A percentile compares a stretch with the other conserved stretches of the same genome.
Evolutionary conservation across 2,113 vertebrate species (phyloP).

Genomic region (Hyperopisus bebe): DNA sequence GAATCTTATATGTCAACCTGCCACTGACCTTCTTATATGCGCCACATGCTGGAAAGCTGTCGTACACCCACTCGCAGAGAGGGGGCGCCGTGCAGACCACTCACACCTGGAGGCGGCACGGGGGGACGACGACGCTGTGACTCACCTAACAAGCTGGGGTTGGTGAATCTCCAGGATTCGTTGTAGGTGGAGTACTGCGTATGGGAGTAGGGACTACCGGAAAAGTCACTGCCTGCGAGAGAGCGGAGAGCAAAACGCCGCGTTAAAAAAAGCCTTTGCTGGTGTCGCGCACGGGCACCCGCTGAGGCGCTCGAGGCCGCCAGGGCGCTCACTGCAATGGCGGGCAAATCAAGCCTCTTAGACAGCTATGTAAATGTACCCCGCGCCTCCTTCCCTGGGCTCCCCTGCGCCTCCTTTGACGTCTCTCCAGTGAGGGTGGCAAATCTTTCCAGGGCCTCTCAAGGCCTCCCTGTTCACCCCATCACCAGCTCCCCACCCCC

Average conservation of each 20-base stretch:
- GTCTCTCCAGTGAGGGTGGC: background rate
- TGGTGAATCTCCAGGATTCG: slow-evolving; percentile 98
- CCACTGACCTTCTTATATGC: background rate
- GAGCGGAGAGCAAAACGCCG: slow-evolving; percentile 25
- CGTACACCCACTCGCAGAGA: no score
- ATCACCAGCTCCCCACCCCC: background rate
- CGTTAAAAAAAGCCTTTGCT: slow-evolving; percentile 19
- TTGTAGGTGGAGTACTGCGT: slow-evolving; percentile 98
- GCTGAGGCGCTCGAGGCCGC: background rate
- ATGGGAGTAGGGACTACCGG: slow-evolving; percentile 97
- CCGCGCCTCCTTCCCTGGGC: background rate
- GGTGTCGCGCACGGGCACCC: background rate
- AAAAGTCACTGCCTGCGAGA: slow-evolving; percentile 89
- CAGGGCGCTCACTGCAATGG: background rate
- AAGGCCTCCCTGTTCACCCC: background rate
- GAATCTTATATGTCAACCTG: background rate
- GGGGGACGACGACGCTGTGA: slow-evolving; percentile 29
- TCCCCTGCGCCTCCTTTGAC: background rate
- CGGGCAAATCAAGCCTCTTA: background rate
- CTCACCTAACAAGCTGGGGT: slow-evolving; percentile 99
- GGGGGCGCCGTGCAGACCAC: background rate
- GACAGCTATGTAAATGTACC: background rate
- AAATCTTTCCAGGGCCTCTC: background rate
- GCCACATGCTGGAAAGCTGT: background rate
- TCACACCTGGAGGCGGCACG: background rate